Evolutionary conservation across 2,113 vertebrate genomes (phyloP).

Genomic region (Arothron firmamentum): DNA sequence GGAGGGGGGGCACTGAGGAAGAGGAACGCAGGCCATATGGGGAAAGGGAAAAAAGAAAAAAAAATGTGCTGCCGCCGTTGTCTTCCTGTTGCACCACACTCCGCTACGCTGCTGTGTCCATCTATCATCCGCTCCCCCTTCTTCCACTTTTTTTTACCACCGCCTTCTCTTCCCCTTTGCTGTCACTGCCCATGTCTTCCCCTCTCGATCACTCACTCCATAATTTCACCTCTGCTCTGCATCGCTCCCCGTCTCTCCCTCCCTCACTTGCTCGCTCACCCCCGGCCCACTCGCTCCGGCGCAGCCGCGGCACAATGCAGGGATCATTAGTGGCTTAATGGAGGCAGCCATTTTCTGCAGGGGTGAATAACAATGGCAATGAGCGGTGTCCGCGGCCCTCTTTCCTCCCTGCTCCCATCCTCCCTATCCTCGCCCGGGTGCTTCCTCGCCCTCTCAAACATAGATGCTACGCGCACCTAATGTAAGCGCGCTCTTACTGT

Average conservation of each 20-base stretch:
- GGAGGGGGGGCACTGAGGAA: neutral
- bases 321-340: slow-evolving; percentile 71
- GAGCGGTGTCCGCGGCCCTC: slow-evolving; percentile 49
- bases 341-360: slow-evolving; percentile 64
- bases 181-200: slow-evolving; percentile 28
- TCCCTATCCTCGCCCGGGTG: slow-evolving; percentile 32
- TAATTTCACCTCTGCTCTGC: slow-evolving; percentile 50
- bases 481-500: slow-evolving; percentile 38
- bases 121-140: slow-evolving; percentile 17
- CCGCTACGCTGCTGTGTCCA: slow-evolving; percentile 19
- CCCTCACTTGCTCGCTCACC: slow-evolving; percentile 30
- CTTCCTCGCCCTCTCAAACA: slow-evolving; percentile 38
- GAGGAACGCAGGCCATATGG: slow-evolving; percentile 3
- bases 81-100: slow-evolving; percentile 20
- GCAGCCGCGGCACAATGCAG: slow-evolving; percentile 50
- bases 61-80: slow-evolving; percentile 23
- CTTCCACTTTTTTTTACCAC: slow-evolving; percentile 27
- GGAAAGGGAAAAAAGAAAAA: neutral
- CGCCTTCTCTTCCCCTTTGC: slow-evolving; percentile 5
- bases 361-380: slow-evolving; percentile 58
- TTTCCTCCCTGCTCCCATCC: slow-evolving; percentile 6
- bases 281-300: slow-evolving; percentile 35
- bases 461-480: slow-evolving; percentile 24
- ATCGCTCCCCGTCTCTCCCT: slow-evolving; percentile 35
- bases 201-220: slow-evolving; percentile 57